Base-by-base conservation (phyloP, 2,113 vertebrate genomes). In the Mesoclemmys tuberculata region DNA sequence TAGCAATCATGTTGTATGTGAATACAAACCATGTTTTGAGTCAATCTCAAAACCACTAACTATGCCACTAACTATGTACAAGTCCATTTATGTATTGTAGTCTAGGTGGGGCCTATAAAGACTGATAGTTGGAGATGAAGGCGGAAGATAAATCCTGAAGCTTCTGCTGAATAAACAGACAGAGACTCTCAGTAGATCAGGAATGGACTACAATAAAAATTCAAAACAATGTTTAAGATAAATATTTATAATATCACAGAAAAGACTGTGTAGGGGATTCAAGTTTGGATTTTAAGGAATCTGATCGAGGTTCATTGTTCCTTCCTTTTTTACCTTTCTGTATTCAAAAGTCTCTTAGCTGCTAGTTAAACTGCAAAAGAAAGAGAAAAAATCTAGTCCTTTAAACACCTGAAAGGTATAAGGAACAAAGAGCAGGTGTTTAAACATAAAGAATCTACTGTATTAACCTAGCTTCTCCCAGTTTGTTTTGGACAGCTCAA, bases 181-280 rank as follows among this genome's bases (percentile, higher is more conserved):
- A 75, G 81, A n/a, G 13, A 92, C 24, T 77, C 44, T 80, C 84
- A 89, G 79, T 7, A 88, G 85, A 88, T 90, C 44, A 46, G 92
- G 84, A 96, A 89, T 90, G 82, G 80, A 29, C 61, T 93, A 48
- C 58, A 96, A 97, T 96, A 93, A 97, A 92, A 95, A 94, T 84
- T 27, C 2, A 75, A 41, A 44, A 41, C 41, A 44, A 14, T 14
- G 41, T 44, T 75, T 75, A 91, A 92, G 80, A 82, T 87, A 96
- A 95, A 93, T 93, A 93, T 94, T 94, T 96, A 95, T 90, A 93
- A 85, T 93, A 84, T 80, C 51, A 80, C 80, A 74, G 44, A 93
- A 93, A 97, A 90, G 22, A 44, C 91, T 91, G 89, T 85, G 49
- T 83, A 93, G 87, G 38, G 51, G 38, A 87, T 91, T 90, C 68